phyloP scores from a whole-genome alignment of 92 coral and sea anemone genomes.

The Zoanthus solanderi region DNA sequence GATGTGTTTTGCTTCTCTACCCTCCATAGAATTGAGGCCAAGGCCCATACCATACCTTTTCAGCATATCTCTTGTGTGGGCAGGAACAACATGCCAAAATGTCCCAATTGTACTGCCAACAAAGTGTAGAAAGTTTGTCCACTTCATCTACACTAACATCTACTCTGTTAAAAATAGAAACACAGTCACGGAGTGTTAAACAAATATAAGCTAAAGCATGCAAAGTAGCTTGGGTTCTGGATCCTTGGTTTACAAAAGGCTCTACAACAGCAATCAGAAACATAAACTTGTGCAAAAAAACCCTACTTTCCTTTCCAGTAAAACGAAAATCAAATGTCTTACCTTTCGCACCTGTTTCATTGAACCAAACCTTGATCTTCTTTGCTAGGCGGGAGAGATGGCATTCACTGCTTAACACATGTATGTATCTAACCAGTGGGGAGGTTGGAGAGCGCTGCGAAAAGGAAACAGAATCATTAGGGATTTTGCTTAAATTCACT shows the following conservation, averaged over 20 bases:
- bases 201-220: constrained; percentile 59
- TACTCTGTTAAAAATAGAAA: constrained; percentile 22
- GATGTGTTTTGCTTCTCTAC: neutral
- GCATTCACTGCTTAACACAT: too few relatives aligned
- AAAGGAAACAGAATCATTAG: too few relatives aligned
- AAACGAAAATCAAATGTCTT: neutral
- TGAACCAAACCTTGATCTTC: too few relatives aligned
- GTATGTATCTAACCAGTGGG: too few relatives aligned
- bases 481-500: too few relatives aligned
- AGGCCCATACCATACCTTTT: neutral
- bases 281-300: neutral
- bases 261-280: constrained; percentile 3
- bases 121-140: constrained; percentile 23
- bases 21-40: neutral
- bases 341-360: constrained; percentile 38
- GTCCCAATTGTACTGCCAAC: constrained; percentile 10
- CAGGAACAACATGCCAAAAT: constrained; percentile 26
- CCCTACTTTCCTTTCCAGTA: too few relatives aligned
- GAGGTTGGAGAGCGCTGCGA: too few relatives aligned
- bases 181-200: constrained; percentile 45
- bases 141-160: constrained; percentile 23
- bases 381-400: too few relatives aligned
- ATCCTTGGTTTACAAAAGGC: constrained; percentile 36
- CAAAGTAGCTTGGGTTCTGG: constrained; percentile 38
- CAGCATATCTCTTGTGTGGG: constrained; percentile 1